phyloP scores from a whole-genome alignment of 2,888 invertebrate species.

The Zeuzera pyrina region DNA sequence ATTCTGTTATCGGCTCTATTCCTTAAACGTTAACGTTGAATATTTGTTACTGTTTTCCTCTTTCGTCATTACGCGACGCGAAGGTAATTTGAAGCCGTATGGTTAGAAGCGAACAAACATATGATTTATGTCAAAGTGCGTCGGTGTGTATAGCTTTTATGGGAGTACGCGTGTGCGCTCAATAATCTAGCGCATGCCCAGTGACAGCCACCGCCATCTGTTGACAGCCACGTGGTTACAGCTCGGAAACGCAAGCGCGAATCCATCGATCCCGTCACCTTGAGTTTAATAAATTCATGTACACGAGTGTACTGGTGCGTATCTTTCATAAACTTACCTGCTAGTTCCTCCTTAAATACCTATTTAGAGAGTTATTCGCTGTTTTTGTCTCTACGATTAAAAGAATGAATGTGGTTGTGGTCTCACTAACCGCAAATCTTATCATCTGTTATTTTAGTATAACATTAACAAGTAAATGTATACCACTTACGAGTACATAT shows the following conservation, averaged over 20 bases:
- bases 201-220: conserved; percentile 56
- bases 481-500: no score
- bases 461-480: no score
- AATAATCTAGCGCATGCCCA: conserved; percentile 61
- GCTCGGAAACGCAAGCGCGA: conserved; percentile 37
- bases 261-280: conserved; percentile 61
- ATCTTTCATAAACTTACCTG: conserved; percentile 19
- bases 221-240: conserved; percentile 55
- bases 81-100: conserved; percentile 63
- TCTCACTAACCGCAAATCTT: no score
- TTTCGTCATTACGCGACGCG: conserved; percentile 56
- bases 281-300: conserved; percentile 64
- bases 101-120: conserved; percentile 56
- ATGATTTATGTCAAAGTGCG: conserved; percentile 52
- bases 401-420: no score
- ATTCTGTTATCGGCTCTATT: conserved; percentile 19
- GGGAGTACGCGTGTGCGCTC: conserved; percentile 41
- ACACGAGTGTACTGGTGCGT: conserved; percentile 24
- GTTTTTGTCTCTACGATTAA: no score
- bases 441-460: no score
- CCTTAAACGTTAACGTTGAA: conserved; percentile 12
- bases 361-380: no score
- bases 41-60: conserved; percentile 20
- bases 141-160: conserved; percentile 20
- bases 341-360: not conserved